Evolutionary conservation across 2,113 vertebrate species (phyloP).

Genomic region (Fulmarus glacialis): DNA sequence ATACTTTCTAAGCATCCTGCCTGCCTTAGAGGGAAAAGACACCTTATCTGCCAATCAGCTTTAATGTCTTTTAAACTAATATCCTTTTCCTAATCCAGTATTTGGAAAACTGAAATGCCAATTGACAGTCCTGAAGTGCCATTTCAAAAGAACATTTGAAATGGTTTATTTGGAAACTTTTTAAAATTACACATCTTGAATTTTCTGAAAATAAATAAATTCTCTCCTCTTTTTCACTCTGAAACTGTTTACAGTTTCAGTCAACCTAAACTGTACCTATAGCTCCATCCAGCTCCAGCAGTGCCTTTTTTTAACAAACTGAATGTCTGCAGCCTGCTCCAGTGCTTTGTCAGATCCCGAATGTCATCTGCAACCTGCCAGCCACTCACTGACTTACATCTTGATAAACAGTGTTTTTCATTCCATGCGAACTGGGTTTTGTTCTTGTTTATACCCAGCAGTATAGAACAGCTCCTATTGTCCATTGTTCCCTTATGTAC

Average conservation of each 20-base stretch:
- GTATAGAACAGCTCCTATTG: slow-evolving; percentile 37
- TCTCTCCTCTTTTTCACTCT: not conserved
- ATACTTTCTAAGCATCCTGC: not conserved
- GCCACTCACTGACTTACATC: not conserved
- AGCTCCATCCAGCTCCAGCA: not conserved
- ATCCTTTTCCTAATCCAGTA: not conserved
- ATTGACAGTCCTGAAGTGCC: not conserved
- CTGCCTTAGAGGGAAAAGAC: not conserved
- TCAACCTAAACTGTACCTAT: not conserved
- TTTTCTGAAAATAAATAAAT: not conserved
- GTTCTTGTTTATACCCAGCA: slow-evolving; percentile 28
- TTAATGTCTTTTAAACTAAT: not conserved
- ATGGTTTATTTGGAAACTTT: not conserved
- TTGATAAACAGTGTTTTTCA: slow-evolving; percentile 14
- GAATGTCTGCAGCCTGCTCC: not conserved
- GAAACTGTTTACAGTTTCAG: not conserved
- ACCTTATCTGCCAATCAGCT: not conserved
- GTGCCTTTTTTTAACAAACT: not conserved
- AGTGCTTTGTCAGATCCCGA: not conserved
- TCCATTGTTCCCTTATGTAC: slow-evolving; percentile 35
- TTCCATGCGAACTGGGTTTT: slow-evolving; percentile 37
- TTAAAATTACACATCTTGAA: not conserved
- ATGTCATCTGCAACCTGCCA: not conserved
- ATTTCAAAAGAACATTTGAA: not conserved
- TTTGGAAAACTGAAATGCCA: not conserved